Base-by-base conservation (phyloP, 1,140 invertebrate genomes). In the Arctopsyche grandis region DNA sequence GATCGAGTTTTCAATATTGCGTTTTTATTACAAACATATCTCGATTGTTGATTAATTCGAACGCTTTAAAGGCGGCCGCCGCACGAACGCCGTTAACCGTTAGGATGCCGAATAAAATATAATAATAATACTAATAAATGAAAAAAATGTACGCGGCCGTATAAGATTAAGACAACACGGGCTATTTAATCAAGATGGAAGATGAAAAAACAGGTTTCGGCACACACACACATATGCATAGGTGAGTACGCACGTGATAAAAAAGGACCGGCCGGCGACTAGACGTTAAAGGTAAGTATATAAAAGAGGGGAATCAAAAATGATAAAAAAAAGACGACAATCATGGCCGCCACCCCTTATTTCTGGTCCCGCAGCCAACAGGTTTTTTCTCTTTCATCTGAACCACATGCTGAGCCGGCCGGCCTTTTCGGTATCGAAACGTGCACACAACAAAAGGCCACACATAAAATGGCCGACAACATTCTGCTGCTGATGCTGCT, bases 81-180 rank as follows among this genome's bases (percentile, higher is more conserved):
- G 56, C 48, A 60, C 56, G 43, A 73, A 73, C 26, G 69, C 12
- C 38, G 10, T 29, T 56, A 43, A 24, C 71, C 71, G 71, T 74
- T 74, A 74, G 46, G 48, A 60, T 22, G 58, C 21, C 38, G 29
- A 10, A 71, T 71, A 46, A 46, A 24, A 66, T 24, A 22, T 12
- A 60, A 70, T 70, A 70, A 71, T 71, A 71, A 71, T 22, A 71
- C 44, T 38, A 69, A 69, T 69, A 43, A 38, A 71, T 1, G 46
- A 46, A 74, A 73, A 73, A 44, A 73, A 60, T 22, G 63, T n/a
- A 19, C 48, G 43, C 12, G 71, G 46, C 78, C 63, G 60, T 74
- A 81, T 79, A 79, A 81, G 78, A 81, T 81, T 81, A 81, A 81
- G 80, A 81, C 78, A 81, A 81, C 80, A 81, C 70, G 63, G 70